These are phyloP conservation scores for Ips typographus DNA, from an alignment of 1,140 invertebrate genomes.

Conservation along the genomic window DNA sequence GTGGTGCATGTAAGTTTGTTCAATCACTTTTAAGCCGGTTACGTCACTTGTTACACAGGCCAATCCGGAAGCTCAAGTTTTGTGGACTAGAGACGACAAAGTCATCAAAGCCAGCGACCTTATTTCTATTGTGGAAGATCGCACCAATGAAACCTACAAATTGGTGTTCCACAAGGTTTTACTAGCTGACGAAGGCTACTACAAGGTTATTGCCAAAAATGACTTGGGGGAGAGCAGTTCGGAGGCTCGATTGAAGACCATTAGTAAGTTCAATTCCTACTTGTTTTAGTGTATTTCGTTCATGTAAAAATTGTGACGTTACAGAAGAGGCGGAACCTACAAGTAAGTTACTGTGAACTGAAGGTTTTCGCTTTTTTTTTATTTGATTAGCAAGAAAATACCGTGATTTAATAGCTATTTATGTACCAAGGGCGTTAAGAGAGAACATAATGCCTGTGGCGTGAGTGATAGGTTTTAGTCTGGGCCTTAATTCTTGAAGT, in stretches of 20 bases:
- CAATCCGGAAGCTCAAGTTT: slow-evolving; percentile 76
- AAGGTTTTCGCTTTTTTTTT: slow-evolving; percentile 1
- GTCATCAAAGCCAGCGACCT: slow-evolving; percentile 60
- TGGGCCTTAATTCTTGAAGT: too few species aligned
- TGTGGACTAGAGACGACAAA: slow-evolving; percentile 70
- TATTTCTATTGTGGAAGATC: slow-evolving; percentile 63
- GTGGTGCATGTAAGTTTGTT: slow-evolving; percentile 53
- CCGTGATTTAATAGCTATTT: too few species aligned
- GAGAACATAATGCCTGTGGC: too few species aligned
- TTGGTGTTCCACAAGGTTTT: slow-evolving; percentile 68
- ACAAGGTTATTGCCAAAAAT: slow-evolving; percentile 74
- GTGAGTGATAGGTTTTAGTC: too few species aligned
- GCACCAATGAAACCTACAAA: slow-evolving; percentile 64
- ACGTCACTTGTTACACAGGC: slow-evolving; percentile 52
- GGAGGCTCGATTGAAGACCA: slow-evolving; percentile 71
- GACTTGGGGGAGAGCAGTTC: slow-evolving; percentile 70
- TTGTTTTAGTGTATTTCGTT: background rate
- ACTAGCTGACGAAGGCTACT: slow-evolving; percentile 77
- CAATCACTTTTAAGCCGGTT: background rate
- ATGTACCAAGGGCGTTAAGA: too few species aligned
- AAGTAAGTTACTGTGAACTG: slow-evolving; percentile 45
- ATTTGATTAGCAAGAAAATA: background rate
- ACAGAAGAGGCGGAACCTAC: slow-evolving; percentile 49
- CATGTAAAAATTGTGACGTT: slow-evolving; percentile 34
- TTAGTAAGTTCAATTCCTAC: slow-evolving; percentile 63